Conservation (phyloP, 1,140 invertebrate species). For the Matsumurasca onukii region DNA sequence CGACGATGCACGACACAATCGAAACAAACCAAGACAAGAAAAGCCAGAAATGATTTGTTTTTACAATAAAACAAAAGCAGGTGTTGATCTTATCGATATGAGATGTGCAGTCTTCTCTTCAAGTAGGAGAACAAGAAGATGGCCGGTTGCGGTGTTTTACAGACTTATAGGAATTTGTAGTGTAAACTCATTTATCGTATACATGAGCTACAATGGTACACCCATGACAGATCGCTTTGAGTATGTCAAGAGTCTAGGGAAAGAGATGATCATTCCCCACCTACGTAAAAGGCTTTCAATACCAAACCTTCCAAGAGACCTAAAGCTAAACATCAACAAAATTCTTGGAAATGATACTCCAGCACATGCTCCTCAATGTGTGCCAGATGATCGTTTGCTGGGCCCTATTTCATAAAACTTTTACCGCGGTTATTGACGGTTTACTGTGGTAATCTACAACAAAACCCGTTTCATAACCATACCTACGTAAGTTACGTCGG, state of each 20-base stretch:
- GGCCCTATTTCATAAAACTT: too few species aligned
- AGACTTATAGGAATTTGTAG: slow-evolving; percentile 38
- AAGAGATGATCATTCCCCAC: slow-evolving; percentile 18
- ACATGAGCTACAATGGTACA: slow-evolving; percentile 21
- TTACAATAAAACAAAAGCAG: slow-evolving; percentile 26
- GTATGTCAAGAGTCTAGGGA: slow-evolving; percentile 39
- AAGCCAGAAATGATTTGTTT: slow-evolving; percentile 39
- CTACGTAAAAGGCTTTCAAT: neutral
- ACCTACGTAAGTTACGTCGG: too few species aligned
- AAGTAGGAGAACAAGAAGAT: slow-evolving; percentile 35
- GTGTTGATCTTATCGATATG: slow-evolving; percentile 26
- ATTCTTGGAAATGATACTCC: neutral
- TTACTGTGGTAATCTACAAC: too few species aligned
- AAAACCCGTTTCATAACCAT: too few species aligned
- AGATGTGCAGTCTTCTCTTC: slow-evolving; percentile 23
- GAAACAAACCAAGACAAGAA: slow-evolving; percentile 36
- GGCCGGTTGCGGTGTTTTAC: slow-evolving; percentile 45
- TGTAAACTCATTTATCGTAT: slow-evolving; percentile 36
- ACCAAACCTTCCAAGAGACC: neutral
- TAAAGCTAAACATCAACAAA: neutral
- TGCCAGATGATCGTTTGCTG: slow-evolving; percentile 5
- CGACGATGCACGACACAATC: slow-evolving; percentile 41
- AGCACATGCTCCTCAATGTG: neutral
- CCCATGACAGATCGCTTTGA: slow-evolving; percentile 29
- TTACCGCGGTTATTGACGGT: too few species aligned